Base-by-base conservation (phyloP, 2,797 vertebrate genomes). In the Microctenopoma lineatum region DNA sequence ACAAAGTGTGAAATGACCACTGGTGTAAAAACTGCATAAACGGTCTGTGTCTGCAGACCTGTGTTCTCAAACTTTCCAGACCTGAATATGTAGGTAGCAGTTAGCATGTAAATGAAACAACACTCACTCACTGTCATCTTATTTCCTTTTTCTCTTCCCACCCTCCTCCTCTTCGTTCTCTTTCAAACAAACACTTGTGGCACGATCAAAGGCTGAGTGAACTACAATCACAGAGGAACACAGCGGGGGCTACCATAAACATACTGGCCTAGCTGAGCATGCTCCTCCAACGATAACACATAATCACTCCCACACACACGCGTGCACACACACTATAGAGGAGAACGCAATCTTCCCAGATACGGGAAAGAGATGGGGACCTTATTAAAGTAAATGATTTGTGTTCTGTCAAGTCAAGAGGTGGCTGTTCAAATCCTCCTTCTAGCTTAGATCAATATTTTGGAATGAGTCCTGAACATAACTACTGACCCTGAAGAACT, bases 41-140 rank as follows among this genome's bases (percentile, higher is more conserved):
- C 44, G 26, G 14, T 55, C 66, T 62, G 66, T 48, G 41, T 62
- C 59, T 68, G 57, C 45, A 58, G 27, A 56, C 5, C 13, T 44
- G 42, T 44, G 42, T 71, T 70, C 56, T 80, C 65, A 80, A 59
- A 87, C 70, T 87, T 87, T 84, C 84, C 79, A 84, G 70, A 64
- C 59, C 14, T 75, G 62, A 46, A 57, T 44, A 71, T 77, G 76
- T 83, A 88, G 75, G 84, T 44, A 79, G 84, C 54, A 73, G 58
- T 69, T 67, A 73, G 58, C 68, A 83, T 60, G 72, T 21, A 81
- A 73, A 80, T 82, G 59, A 80, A 77, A 73, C 41, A 50, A 64
- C 71, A 46, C 50, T 59, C 29, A 46, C 51, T 66, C 59, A 12
- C 58, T 63, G 73, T 74, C 73, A 65, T 73, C 75, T 53, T 60